Conservation (phyloP, 1,140 invertebrate genomes). For the Oreohelix idahoensis region DNA sequence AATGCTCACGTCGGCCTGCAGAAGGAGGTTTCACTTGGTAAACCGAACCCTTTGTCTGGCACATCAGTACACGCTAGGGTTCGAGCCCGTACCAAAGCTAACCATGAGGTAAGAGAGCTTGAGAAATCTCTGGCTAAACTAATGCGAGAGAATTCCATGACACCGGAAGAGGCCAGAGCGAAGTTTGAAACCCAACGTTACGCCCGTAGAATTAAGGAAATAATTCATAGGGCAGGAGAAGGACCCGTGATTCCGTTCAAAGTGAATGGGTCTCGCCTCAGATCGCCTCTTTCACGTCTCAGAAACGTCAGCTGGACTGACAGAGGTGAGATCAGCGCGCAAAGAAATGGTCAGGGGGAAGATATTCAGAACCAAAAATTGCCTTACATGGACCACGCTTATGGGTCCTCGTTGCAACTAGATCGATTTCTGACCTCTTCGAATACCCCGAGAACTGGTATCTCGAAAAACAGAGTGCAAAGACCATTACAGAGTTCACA, state of each 20-base stretch:
- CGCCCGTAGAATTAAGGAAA: background rate
- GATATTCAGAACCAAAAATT: no score
- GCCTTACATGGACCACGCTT: no score
- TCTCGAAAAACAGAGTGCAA: no score
- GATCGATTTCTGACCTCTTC: no score
- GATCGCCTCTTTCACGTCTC: background rate
- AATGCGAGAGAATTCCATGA: conserved; percentile 31
- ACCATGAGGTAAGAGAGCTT: conserved; percentile 19
- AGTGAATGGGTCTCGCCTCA: background rate
- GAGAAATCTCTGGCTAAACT: conserved; percentile 32
- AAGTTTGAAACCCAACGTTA: background rate
- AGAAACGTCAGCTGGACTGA: no score
- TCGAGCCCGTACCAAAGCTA: conserved; percentile 1
- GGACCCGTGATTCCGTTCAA: background rate
- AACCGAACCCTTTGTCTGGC: background rate
- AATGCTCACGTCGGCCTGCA: background rate
- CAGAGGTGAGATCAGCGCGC: no score
- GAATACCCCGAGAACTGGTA: no score
- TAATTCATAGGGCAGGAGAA: background rate
- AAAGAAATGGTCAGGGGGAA: no score
- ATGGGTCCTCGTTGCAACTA: no score
- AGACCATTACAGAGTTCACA: no score
- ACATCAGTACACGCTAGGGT: background rate
- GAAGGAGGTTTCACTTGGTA: background rate
- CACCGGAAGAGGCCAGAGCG: background rate